phyloP scores from a whole-genome alignment of 2,888 invertebrate species.

The Caenorhabditis macrosperma region DNA sequence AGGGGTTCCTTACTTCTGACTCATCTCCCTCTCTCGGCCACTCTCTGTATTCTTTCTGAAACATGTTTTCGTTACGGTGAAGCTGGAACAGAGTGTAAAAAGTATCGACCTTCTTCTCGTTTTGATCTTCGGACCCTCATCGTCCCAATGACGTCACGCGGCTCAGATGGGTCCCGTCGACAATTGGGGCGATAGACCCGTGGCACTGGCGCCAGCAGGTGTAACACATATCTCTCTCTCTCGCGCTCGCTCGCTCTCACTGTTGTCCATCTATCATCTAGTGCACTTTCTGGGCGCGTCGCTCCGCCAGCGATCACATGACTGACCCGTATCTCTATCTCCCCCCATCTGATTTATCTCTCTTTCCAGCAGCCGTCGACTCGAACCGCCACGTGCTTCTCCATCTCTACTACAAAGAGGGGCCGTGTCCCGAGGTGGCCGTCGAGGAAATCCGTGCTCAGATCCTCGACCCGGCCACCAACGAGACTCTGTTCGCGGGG shows the following conservation, averaged over 20 bases:
- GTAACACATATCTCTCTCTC: slow-evolving; percentile 35
- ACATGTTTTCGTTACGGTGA: slow-evolving; percentile 33
- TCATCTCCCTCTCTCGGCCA: slow-evolving; percentile 13
- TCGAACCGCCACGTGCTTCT: slow-evolving; percentile 71
- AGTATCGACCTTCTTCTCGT: not conserved
- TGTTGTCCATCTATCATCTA: slow-evolving; percentile 44
- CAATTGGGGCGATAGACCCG: not conserved
- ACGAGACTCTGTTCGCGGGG: slow-evolving; percentile 54
- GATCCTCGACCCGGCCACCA: slow-evolving; percentile 56
- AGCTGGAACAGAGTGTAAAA: slow-evolving; percentile 25
- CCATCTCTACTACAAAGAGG: slow-evolving; percentile 78
- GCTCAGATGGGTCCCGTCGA: slow-evolving; percentile 13
- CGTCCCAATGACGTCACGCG: slow-evolving; percentile 29
- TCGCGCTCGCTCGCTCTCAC: too few species aligned
- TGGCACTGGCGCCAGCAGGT: slow-evolving; percentile 10
- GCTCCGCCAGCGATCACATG: slow-evolving; percentile 36
- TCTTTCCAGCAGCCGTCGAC: slow-evolving; percentile 50
- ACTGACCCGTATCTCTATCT: slow-evolving; percentile 37
- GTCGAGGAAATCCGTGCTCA: slow-evolving; percentile 69
- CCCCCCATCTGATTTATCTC: not conserved
- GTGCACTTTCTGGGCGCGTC: slow-evolving; percentile 48
- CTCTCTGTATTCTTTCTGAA: too few species aligned
- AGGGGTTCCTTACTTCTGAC: not conserved
- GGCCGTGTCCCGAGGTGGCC: slow-evolving; percentile 73
- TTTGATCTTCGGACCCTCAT: slow-evolving; percentile 33